A percentile compares a stretch with the other conserved stretches of the same genome.
phyloP scores from a whole-genome alignment of 2,888 invertebrate genomes.

The Microctonus brassicae region DNA sequence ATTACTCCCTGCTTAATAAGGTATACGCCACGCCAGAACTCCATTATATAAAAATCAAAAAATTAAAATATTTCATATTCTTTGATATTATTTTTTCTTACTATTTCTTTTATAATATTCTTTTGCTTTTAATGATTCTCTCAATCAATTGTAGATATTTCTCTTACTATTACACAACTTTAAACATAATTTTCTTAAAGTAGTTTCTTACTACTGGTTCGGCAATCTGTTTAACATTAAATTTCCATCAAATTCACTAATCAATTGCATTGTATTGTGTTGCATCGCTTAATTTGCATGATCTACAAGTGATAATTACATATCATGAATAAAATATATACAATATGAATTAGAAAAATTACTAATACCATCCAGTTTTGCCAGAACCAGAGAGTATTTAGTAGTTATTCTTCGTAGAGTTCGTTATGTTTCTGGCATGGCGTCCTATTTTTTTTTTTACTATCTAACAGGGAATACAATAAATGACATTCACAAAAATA shows the following conservation, averaged over 20 bases:
- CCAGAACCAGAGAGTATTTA: slow-evolving; percentile 55
- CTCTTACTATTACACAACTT: slow-evolving; percentile 2
- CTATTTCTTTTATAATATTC: slow-evolving; percentile 2
- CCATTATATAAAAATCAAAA: background rate
- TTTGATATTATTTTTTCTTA: background rate
- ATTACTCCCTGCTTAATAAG: slow-evolving; percentile 76
- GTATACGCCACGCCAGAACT: slow-evolving; percentile 71
- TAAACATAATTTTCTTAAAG: slow-evolving; percentile 15
- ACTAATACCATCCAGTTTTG: slow-evolving; percentile 49
- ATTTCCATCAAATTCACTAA: background rate
- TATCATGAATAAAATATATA: background rate
- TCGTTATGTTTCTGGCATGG: slow-evolving; percentile 63
- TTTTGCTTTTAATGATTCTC: background rate
- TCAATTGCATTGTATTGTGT: background rate
- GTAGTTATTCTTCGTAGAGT: slow-evolving; percentile 28
- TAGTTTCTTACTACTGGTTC: slow-evolving; percentile 30
- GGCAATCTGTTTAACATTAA: slow-evolving; percentile 25
- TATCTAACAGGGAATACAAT: slow-evolving; percentile 45
- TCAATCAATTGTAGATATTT: background rate
- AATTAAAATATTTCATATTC: background rate
- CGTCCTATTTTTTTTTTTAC: slow-evolving; percentile 52
- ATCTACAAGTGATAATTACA: background rate
- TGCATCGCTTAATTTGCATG: slow-evolving; percentile 24
- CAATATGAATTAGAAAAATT: background rate
- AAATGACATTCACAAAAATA: background rate